These are phyloP conservation scores for Pachliopta kotzebuea DNA, from an alignment of 2,888 invertebrate genomes.

Conservation along the genomic window DNA sequence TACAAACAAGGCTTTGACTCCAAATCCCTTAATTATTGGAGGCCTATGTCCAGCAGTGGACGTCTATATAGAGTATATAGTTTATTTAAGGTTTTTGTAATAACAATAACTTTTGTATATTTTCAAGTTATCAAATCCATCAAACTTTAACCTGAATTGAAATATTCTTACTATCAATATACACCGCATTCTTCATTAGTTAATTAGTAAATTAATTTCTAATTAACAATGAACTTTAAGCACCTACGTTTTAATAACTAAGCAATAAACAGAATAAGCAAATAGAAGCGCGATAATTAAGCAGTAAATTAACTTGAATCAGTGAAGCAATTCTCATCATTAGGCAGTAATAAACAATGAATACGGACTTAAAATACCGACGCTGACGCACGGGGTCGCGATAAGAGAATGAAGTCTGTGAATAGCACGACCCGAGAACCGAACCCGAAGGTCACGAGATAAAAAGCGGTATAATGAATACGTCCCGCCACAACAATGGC, in stretches of 20 bases:
- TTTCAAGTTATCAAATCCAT: too few relatives aligned
- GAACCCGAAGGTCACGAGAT: slow-evolving; percentile 22
- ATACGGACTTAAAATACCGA: slow-evolving; percentile 3
- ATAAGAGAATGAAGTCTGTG: slow-evolving; percentile 6
- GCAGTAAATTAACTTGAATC: slow-evolving; percentile 6
- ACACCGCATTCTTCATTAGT: background rate
- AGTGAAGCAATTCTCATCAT: slow-evolving; percentile 14
- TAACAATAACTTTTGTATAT: too few relatives aligned
- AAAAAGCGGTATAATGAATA: slow-evolving; percentile 8
- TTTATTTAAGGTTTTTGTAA: too few relatives aligned
- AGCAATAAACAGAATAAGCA: background rate
- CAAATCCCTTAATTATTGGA: too few relatives aligned
- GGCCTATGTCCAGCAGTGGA: too few relatives aligned
- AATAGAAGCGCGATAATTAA: background rate
- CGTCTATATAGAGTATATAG: too few relatives aligned
- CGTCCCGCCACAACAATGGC: slow-evolving; percentile 30
- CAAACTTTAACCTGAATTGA: too few relatives aligned
- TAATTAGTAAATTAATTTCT: background rate
- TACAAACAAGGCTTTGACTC: too few relatives aligned
- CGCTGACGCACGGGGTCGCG: slow-evolving; percentile 6
- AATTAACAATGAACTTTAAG: background rate
- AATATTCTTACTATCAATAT: background rate
- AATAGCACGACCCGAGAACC: slow-evolving; percentile 4
- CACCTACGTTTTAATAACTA: background rate
- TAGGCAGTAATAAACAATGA: slow-evolving; percentile 12